Conservation (phyloP, 2,113 vertebrate genomes). For the Podilymbus podiceps region DNA sequence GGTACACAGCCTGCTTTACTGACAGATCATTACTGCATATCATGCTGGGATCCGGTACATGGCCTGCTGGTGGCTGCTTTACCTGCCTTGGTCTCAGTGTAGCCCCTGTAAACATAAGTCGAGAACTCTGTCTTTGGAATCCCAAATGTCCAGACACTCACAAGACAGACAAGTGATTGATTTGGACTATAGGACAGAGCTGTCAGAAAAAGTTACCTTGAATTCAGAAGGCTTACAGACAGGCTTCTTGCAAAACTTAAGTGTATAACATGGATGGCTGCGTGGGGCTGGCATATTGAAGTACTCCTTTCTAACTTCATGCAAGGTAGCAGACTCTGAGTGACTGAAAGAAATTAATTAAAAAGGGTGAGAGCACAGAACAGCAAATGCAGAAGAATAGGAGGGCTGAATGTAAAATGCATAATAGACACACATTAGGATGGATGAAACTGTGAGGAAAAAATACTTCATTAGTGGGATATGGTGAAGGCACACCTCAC, state of each 20-base stretch:
- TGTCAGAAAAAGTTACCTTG: background rate
- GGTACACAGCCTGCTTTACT: slow-evolving; percentile 71
- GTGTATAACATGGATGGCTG: background rate
- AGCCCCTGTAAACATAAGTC: slow-evolving; percentile 15
- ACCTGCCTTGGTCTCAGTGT: background rate
- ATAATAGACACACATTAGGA: background rate
- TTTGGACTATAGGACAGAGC: slow-evolving; percentile 21
- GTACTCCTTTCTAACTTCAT: background rate
- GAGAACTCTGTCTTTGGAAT: slow-evolving; percentile 35
- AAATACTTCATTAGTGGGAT: background rate
- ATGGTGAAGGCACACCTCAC: background rate
- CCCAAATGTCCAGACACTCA: slow-evolving; percentile 33
- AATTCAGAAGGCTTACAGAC: background rate
- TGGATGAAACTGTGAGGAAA: background rate
- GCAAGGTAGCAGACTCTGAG: background rate
- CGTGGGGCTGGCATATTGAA: background rate
- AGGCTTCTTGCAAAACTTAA: background rate
- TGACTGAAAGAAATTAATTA: background rate
- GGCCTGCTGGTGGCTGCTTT: background rate
- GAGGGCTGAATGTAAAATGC: background rate
- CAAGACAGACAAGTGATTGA: slow-evolving; percentile 13
- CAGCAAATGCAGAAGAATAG: background rate
- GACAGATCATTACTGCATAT: slow-evolving; percentile 86
- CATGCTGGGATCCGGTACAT: slow-evolving; percentile 69
- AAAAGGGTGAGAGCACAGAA: background rate